Percentiles rank a stretch among this genome's conserved stretches.
Evolutionary conservation across 2,797 vertebrate species (phyloP).

Genomic region (Lepilemur septentrionalis): DNA sequence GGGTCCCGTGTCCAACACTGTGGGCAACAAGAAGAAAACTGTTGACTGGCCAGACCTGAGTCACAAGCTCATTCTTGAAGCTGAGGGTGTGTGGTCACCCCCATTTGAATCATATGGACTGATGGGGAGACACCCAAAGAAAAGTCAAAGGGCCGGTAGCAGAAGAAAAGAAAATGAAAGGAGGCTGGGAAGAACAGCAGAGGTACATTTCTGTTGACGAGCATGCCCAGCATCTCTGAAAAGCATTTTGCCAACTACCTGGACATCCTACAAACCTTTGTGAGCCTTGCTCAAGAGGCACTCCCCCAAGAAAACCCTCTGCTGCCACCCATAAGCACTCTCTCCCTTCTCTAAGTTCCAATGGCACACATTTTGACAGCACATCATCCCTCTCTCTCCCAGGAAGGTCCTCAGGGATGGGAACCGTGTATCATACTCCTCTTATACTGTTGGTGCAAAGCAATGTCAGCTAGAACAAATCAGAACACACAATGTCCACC

Average conservation of each 20-base stretch:
- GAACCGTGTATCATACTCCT: not conserved
- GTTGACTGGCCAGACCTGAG: not conserved
- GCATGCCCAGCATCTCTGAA: not conserved
- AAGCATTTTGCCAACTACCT: not conserved
- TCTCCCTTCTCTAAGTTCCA: not conserved
- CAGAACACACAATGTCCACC: not conserved
- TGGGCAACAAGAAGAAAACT: not conserved
- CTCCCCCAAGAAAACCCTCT: not conserved
- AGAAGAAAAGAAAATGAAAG: not conserved
- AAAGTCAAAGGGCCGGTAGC: not conserved
- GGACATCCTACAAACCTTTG: not conserved
- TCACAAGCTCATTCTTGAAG: not conserved
- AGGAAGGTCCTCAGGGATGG: not conserved
- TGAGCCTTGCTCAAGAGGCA: not conserved
- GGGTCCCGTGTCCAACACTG: not conserved
- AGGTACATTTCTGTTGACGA: not conserved
- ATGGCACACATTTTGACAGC: not conserved
- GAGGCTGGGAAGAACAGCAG: not conserved
- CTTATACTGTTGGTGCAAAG: not conserved
- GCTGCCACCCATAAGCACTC: not conserved
- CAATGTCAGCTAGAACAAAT: not conserved
- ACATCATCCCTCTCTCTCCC: not conserved
- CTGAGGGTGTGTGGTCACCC: not conserved
- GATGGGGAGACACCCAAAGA: not conserved
- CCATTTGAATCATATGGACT: not conserved